Base-by-base conservation (phyloP, 1,140 invertebrate species). In the Laodelphax striatellus region DNA sequence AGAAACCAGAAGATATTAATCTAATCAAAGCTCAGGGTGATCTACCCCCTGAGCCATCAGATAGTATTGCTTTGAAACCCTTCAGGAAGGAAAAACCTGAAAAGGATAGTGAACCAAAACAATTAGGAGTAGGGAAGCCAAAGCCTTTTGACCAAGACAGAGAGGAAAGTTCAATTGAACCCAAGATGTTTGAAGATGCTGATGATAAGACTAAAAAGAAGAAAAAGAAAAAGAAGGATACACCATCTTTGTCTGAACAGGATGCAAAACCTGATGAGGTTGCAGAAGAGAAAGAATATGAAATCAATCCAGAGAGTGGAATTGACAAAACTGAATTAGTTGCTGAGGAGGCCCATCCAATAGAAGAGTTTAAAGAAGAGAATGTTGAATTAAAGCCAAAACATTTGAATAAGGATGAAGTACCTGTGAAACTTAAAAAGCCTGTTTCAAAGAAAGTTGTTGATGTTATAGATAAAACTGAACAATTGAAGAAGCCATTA, bases 71-170 rank as follows among this genome's bases (percentile, higher is more conserved):
- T 19, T 53, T 62, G 46, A 65, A 70, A 64, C 60, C 65, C 44
- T 58, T 68, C 53, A 46, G 31, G 4, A 65, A 68, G 44, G 63
- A 67, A 60, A 55, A 61, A 21, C 63, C 64, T n/a, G 62, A 68
- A 64, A 61, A 64, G 21, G 63, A 67, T 57, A 62, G 72, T 62
- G 69, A 68, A 52, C 43, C 55, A 5, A 62, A 63, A 11, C 61
- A 65, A 28, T 59, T 50, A 9, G 14, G 52, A 10, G 24, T 52
- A 21, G 66, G 60, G 21, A 55, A 61, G 11, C 9, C 17, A 28
- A 55, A 54, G 50, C 58, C 58, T 13, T 54, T 42, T 42, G 63
- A 64, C 14, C n/a, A 44, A 46, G 21, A 50, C 16, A 16, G 22
- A 11, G 22, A 43, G 24, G 62, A 64, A 38, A 41, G 44, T 34